A percentile compares a stretch with the other conserved stretches of the same genome.
Conservation (phyloP, 2,797 vertebrate genomes). For the Thamnophis elegans region DNA sequence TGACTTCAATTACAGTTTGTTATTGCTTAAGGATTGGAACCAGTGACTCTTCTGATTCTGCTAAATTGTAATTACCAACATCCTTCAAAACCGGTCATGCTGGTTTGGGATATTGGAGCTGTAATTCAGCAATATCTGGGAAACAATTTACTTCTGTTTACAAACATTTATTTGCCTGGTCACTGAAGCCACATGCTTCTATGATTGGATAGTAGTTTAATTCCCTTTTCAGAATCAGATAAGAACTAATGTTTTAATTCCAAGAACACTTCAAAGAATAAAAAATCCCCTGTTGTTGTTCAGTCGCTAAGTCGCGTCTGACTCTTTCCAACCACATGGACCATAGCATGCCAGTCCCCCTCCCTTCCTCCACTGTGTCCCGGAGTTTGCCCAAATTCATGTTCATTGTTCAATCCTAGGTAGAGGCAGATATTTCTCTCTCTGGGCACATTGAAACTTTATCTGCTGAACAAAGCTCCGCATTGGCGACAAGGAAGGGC, state of each 20-base stretch:
- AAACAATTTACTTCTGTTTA: neutral
- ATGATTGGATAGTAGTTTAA: neutral
- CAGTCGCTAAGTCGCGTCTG: neutral
- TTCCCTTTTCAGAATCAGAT: neutral
- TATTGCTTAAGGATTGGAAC: neutral
- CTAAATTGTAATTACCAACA: neutral
- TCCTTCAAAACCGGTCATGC: neutral
- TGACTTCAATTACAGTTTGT: neutral
- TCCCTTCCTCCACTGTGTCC: neutral
- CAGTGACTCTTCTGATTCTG: neutral
- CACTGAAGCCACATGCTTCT: neutral
- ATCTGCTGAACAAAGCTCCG: no score
- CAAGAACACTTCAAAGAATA: neutral
- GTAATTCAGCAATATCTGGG: neutral
- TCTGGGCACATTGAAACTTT: no score
- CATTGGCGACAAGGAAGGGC: no score
- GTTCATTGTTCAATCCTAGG: neutral
- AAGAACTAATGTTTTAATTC: neutral
- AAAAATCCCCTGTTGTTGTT: neutral
- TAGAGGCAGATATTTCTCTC: no score
- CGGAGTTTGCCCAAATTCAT: neutral
- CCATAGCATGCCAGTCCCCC: neutral
- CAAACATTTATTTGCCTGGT: neutral
- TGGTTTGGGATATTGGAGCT: neutral
- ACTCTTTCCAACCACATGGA: neutral